Evolutionary conservation across 2,888 invertebrate genomes (phyloP).

Genomic region (Oscheius sp.): DNA sequence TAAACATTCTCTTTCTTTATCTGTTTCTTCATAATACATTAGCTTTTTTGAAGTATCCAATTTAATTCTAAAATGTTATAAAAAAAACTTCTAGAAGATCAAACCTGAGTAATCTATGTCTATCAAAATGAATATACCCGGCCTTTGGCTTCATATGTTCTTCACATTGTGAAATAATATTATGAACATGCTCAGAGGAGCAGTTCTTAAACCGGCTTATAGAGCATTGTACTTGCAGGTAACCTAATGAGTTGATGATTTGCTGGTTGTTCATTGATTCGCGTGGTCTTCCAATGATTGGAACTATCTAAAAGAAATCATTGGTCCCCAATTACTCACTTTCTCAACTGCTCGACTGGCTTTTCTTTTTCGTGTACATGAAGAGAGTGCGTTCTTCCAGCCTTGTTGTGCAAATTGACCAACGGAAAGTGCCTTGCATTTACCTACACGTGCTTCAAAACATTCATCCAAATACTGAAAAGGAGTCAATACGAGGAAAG

Average conservation of each 20-base stretch:
- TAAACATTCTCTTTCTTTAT: constrained; percentile 53
- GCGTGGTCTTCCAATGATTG: constrained; percentile 3
- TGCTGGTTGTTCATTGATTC: constrained; percentile 29
- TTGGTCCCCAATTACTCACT: neutral
- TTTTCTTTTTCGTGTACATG: constrained; percentile 28
- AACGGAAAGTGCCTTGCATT: constrained; percentile 42
- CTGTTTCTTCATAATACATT: constrained; percentile 46
- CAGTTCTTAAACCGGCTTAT: constrained; percentile 51
- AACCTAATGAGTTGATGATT: constrained; percentile 42
- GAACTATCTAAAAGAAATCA: constrained; percentile 10
- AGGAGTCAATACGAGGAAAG: neutral
- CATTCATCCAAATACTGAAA: constrained; percentile 51
- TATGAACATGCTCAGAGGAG: constrained; percentile 51
- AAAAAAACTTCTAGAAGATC: neutral
- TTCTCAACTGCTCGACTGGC: constrained; percentile 10
- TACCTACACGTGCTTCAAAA: constrained; percentile 45
- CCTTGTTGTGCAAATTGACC: constrained; percentile 41
- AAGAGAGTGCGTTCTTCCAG: constrained; percentile 34
- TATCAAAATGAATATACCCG: constrained; percentile 42
- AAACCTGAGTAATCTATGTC: constrained; percentile 48
- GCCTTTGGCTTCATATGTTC: constrained; percentile 47
- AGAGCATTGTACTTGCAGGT: constrained; percentile 52
- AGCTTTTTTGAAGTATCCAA: constrained; percentile 54
- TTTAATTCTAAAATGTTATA: constrained; percentile 44
- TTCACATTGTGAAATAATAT: constrained; percentile 51